These are phyloP conservation scores for Xylocopa sonorina DNA, from an alignment of 1,140 invertebrate species.

Conservation along the genomic window DNA sequence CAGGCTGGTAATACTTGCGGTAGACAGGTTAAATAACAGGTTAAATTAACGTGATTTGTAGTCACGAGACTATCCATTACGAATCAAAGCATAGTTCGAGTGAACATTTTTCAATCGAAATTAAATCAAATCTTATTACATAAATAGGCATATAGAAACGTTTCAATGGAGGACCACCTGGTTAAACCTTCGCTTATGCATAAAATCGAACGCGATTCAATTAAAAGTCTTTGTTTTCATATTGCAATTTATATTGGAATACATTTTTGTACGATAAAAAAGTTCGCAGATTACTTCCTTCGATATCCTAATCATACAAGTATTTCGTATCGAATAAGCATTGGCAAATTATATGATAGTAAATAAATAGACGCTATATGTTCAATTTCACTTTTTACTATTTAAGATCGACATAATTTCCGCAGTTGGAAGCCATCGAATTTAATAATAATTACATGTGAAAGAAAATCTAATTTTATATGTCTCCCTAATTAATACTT, in stretches of 20 bases:
- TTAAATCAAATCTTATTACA: no score
- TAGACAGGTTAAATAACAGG: conserved; percentile 23
- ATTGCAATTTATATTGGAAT: no score
- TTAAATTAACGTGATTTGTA: conserved; percentile 31
- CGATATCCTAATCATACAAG: neutral
- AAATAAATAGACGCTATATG: neutral
- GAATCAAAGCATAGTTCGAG: no score
- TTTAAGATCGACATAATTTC: neutral
- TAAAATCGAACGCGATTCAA: neutral
- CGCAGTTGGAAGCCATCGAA: neutral
- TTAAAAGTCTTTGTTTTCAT: no score
- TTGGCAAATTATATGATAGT: neutral
- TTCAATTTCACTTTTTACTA: neutral
- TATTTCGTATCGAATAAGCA: neutral
- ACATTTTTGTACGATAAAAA: neutral
- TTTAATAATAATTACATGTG: neutral
- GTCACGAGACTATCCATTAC: neutral
- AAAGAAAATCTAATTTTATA: neutral
- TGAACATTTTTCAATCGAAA: no score
- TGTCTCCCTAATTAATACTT: neutral
- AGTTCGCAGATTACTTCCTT: neutral
- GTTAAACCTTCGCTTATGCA: no score
- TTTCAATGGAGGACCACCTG: no score
- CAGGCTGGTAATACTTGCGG: conserved; percentile 10
- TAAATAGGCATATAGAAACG: no score